A percentile compares a stretch with the other conserved stretches of the same genome.
These are phyloP conservation scores for Hemiscyllium ocellatum DNA, from an alignment of 2,113 vertebrate genomes.

Conservation along the genomic window DNA sequence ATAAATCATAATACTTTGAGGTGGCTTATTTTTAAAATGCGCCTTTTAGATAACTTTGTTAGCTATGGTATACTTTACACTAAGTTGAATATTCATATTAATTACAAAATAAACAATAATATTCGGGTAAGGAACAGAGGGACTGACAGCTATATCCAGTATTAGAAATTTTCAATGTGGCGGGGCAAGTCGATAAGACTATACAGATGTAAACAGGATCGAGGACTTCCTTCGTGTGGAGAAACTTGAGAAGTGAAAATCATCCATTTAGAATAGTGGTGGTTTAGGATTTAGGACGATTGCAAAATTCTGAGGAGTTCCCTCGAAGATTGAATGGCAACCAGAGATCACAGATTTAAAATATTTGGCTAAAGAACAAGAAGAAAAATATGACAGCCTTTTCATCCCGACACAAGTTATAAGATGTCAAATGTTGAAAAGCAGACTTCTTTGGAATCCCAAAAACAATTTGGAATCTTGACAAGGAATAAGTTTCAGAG, in stretches of 20 bases:
- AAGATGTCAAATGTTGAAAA: too few species aligned
- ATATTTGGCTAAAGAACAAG: too few species aligned
- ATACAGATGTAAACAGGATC: neutral
- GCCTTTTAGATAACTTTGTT: neutral
- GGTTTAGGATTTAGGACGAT: too few species aligned
- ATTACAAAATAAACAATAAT: neutral
- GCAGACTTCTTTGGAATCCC: too few species aligned
- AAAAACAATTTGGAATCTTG: too few species aligned
- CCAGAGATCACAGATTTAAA: neutral
- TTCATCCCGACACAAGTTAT: too few species aligned
- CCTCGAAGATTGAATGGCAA: neutral
- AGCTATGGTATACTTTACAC: neutral
- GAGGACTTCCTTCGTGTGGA: neutral
- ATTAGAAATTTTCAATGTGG: neutral
- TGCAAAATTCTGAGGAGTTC: too few species aligned
- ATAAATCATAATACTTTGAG: neutral
- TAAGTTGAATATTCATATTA: neutral
- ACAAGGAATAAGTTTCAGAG: too few species aligned
- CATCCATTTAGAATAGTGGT: neutral
- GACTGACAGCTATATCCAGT: neutral
- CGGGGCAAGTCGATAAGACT: neutral
- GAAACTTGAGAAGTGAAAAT: neutral
- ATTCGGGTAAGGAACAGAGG: neutral
- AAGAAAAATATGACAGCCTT: too few species aligned
- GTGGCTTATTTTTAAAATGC: neutral